phyloP scores from a whole-genome alignment of 2,113 vertebrate species.

The Onychorhynchus coronatus region DNA sequence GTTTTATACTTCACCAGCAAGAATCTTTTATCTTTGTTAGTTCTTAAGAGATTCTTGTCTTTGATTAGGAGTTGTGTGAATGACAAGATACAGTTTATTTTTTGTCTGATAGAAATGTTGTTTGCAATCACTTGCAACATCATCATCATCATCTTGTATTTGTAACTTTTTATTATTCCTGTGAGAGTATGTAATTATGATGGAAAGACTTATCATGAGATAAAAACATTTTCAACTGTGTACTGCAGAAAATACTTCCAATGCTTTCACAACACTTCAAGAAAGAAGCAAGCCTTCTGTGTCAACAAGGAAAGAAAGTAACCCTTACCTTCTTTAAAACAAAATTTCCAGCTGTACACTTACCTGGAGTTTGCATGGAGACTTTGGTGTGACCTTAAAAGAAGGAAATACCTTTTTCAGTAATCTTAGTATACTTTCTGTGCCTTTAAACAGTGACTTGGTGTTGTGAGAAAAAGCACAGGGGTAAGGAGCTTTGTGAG shows the following conservation, averaged over 20 bases:
- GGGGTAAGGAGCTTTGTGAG: background rate
- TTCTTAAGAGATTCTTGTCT: constrained; percentile 17
- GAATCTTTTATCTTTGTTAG: background rate
- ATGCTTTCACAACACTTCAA: background rate
- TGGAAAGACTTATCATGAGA: background rate
- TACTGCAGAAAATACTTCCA: background rate
- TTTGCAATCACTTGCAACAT: constrained; percentile 22
- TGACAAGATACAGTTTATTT: background rate
- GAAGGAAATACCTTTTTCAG: background rate
- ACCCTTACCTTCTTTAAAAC: background rate
- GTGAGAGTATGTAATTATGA: constrained; percentile 2
- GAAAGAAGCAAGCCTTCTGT: background rate
- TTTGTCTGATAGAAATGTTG: background rate
- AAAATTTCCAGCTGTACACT: background rate
- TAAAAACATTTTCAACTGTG: background rate
- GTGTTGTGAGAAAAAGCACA: background rate
- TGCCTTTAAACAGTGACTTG: background rate
- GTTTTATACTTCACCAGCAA: background rate
- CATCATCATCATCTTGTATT: background rate
- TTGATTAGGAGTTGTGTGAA: constrained; percentile 13
- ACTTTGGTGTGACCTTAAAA: background rate
- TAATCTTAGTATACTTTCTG: background rate
- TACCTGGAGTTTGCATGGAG: background rate
- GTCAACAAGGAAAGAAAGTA: background rate
- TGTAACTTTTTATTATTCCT: constrained; percentile 9